Conservation (phyloP, 2,797 vertebrate species). For the Tympanoctomys barrerae region DNA sequence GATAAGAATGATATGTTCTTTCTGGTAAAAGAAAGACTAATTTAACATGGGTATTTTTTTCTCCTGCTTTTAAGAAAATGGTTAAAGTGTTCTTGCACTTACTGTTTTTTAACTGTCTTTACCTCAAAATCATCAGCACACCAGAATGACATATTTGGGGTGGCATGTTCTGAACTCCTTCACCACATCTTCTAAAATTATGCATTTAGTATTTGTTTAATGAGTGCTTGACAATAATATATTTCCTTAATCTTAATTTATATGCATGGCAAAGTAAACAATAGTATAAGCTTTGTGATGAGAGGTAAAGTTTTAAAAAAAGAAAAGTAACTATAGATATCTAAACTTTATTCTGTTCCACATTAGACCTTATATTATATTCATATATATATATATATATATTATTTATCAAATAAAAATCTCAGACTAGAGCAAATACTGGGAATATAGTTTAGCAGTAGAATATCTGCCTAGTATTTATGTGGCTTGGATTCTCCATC, state of each 20-base stretch:
- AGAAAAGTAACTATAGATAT: neutral
- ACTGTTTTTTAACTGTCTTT: neutral
- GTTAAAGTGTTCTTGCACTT: neutral
- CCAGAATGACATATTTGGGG: neutral
- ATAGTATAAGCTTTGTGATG: neutral
- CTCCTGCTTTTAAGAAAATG: neutral
- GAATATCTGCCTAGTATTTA: neutral
- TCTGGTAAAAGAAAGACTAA: neutral
- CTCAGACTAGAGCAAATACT: neutral
- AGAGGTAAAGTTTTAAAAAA: neutral
- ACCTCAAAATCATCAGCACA: neutral
- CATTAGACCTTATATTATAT: neutral
- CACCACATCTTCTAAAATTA: neutral
- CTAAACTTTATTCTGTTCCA: neutral
- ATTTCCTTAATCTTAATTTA: neutral
- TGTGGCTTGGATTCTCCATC: too few relatives aligned
- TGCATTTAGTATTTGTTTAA: neutral
- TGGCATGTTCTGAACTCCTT: neutral
- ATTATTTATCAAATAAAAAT: neutral
- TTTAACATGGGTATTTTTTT: neutral
- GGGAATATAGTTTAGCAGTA: neutral
- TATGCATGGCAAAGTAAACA: neutral
- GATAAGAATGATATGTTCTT: neutral
- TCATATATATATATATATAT: neutral
- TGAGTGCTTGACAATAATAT: neutral